Base-by-base conservation (phyloP, 2,888 invertebrate genomes). In the Oxytorus armatus region DNA sequence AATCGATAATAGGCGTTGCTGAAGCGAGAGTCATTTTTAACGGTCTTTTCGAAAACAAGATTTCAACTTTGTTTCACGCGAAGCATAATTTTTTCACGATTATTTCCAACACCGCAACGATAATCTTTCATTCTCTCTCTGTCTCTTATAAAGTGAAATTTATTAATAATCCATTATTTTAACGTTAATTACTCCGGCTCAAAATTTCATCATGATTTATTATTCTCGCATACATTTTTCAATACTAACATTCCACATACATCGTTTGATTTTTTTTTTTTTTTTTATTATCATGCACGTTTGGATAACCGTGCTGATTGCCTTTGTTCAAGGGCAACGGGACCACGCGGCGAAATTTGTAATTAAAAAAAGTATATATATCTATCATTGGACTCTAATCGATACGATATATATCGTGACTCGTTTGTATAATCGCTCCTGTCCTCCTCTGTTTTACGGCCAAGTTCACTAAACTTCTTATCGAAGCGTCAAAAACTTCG, bases 391-490 rank as follows among this genome's bases (percentile, higher is more conserved):
- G 7, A 16, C 44, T 44, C 3, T 29, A 5, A 29, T 29, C n/a
- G n/a, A 29, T 5, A 29, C 29, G 29, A 29, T 3, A 29, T 29
- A n/a, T n/a, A n/a, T n/a, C n/a, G n/a, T n/a, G n/a, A n/a, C 23
- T 21, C 51, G 39, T 47, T 57, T 18, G 8, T 47, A 47, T 16
- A 14, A 25, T 23, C 18, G 42, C 25, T 7, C 0, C 2, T 29
- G 3, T 3, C 29, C 29, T 29, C 3, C 29, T 3, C 29, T 3
- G 65, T 7, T n/a, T 11, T 16, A 21, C 42, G 18, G 42, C 16
- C 42, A 55, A 44, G 53, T 44, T 69, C 55, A 69, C 68, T 53
- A 53, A 69, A 69, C 68, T 55, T 55, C 16, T 69, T 57, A 57
- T 57, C 57, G 29, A 33, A 57, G n/a, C 44, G 47, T 57, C 42